Conservation (phyloP, 1,140 invertebrate species). For the Carcinoscorpius rotundicauda region DNA sequence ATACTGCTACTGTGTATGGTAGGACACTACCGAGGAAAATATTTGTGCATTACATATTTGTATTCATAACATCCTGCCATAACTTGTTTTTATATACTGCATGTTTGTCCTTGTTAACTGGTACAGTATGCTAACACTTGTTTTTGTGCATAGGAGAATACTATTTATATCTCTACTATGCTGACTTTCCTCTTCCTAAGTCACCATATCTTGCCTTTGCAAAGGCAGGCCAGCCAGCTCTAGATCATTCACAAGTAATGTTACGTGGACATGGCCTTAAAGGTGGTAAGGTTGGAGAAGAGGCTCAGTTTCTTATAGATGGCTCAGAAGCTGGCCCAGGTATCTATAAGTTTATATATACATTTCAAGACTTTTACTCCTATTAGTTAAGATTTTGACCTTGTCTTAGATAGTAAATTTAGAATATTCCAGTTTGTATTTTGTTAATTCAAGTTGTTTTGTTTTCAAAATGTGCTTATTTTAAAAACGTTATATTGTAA, state of each 20-base stretch:
- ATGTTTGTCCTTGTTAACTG: too few relatives aligned
- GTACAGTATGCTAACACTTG: too few relatives aligned
- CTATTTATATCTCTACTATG: conserved; percentile 41
- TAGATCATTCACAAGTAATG: conserved; percentile 45
- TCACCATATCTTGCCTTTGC: conserved; percentile 34
- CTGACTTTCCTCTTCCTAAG: conserved; percentile 41
- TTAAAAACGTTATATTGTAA: too few relatives aligned
- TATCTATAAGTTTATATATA: conserved; percentile 7
- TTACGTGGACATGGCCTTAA: conserved; percentile 82
- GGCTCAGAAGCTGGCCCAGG: conserved; percentile 71
- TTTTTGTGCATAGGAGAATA: conserved; percentile 34
- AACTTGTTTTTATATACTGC: too few relatives aligned
- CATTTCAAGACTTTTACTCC: too few relatives aligned
- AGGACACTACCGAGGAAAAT: too few relatives aligned
- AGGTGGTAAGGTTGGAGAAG: conserved; percentile 69
- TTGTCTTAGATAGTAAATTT: too few relatives aligned
- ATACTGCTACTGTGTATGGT: too few relatives aligned
- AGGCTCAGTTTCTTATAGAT: conserved; percentile 90
- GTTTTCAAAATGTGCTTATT: too few relatives aligned
- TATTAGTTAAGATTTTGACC: too few relatives aligned
- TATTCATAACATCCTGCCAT: not conserved
- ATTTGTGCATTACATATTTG: not conserved
- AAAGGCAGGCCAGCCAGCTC: conserved; percentile 17
- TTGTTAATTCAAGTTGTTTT: too few relatives aligned
- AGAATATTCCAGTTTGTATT: too few relatives aligned